phyloP scores from a whole-genome alignment of 2,797 vertebrate genomes.

The Coendou prehensilis region DNA sequence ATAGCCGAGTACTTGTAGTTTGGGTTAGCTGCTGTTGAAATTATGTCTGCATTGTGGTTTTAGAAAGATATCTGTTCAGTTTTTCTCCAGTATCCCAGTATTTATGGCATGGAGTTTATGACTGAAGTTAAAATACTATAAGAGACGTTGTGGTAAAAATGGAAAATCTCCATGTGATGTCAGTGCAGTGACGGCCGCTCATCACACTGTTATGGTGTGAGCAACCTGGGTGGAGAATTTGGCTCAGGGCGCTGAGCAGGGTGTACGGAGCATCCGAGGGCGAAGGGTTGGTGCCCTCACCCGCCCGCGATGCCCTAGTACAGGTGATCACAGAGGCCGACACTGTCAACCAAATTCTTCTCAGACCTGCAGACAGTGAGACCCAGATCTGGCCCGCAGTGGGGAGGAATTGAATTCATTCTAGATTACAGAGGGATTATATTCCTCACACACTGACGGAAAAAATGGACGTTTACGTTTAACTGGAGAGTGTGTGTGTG shows the following conservation, averaged over 20 bases:
- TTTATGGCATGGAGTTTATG: neutral
- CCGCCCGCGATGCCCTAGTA: accelerated
- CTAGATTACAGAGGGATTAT: neutral
- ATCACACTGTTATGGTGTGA: neutral
- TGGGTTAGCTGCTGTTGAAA: neutral
- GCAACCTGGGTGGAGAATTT: neutral
- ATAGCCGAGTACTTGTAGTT: neutral
- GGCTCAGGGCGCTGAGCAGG: neutral
- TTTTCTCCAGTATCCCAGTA: neutral
- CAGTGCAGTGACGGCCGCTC: neutral
- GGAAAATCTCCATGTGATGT: neutral
- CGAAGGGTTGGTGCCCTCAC: neutral
- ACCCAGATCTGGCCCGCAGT: neutral
- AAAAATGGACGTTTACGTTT: neutral
- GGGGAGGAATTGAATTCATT: neutral
- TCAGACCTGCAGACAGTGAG: neutral
- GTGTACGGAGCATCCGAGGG: accelerated
- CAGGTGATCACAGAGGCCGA: neutral
- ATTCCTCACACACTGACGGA: neutral
- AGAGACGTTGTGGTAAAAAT: neutral
- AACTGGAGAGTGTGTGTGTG: accelerated
- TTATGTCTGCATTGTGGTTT: neutral
- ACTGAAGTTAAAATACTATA: neutral
- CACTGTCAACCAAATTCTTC: neutral
- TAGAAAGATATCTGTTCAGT: neutral